Evolutionary conservation across 1,140 invertebrate genomes (phyloP), one percentile per base, ranked within the genome.

Genomic region (Telenomus remus): DNA sequence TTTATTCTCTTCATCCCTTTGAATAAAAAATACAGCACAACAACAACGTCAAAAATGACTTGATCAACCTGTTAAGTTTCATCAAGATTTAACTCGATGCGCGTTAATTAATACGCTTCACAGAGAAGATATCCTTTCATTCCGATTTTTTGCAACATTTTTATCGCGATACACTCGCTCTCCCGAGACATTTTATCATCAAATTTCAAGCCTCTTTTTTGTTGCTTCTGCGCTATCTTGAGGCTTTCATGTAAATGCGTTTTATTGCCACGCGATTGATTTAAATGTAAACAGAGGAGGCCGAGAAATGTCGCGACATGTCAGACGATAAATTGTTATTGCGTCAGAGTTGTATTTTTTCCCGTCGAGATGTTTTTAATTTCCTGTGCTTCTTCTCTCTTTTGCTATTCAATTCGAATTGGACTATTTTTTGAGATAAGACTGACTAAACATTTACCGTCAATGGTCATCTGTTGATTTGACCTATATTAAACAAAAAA

Each of bases 271-370:
- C 16, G 47, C 59, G 59, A 71, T 71, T 71, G 68, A 71, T 71
- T 71, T 63, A 71, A 71, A 57, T 63, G 68, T 71, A 71, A 71
- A 63, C 59, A 71, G n/a, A 9, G 59, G 59, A 63, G 49, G 51
- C 39, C 49, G 57, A 60, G 59, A 63, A 63, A 63, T 63, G 53
- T 63, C 68, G 59, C 53, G 68, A 71, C 59, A 71, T 63, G 56
- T 71, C 59, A 16, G 37, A 51, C 46, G 68, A 71, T 71, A 71
- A 71, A 71, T 63, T 44, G 49, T 63, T 71, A 71, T 71, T 59
- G 44, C 19, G 33, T 11, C 37, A 44, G 9, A 4, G 13, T 35
- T 39, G 33, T 10, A 14, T 46, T 63, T 54, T 64, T 63, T 13
- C 27, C 27, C n/a, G 11, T 8, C 15, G 19, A 33, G 16, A 27